phyloP scores from a whole-genome alignment of 2,113 vertebrate genomes.

The Laticauda colubrina region DNA sequence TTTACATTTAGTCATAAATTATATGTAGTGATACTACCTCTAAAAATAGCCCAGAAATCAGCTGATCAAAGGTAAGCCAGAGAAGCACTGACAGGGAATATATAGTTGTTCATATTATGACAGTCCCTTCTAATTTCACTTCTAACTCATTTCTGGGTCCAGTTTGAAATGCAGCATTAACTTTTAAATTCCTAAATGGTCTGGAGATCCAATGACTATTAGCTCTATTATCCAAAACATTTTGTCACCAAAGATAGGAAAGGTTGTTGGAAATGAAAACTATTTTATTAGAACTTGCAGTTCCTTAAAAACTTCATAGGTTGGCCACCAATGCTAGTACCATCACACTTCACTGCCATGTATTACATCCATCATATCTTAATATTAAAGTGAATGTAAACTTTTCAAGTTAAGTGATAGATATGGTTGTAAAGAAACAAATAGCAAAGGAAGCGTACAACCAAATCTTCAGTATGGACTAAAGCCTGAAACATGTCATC shows the following conservation, averaged over 20 bases:
- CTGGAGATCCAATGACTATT: not conserved
- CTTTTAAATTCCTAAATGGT: not conserved
- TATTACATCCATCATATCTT: not conserved
- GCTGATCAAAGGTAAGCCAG: not conserved
- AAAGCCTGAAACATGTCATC: not conserved
- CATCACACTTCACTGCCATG: not conserved
- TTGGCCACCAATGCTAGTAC: not conserved
- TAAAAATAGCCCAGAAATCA: not conserved
- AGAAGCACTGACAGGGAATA: not conserved
- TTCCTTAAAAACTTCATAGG: not conserved
- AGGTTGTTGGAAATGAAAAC: not conserved
- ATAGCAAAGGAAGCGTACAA: not conserved
- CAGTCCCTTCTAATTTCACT: not conserved
- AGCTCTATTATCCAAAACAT: not conserved
- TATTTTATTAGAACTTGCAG: not conserved
- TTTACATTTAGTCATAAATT: not conserved
- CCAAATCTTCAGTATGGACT: not conserved
- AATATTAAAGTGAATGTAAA: not conserved
- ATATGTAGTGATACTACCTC: not conserved
- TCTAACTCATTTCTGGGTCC: not conserved
- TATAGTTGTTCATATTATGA: not conserved
- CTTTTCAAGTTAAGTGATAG: not conserved
- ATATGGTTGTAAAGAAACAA: not conserved
- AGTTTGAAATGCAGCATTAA: not conserved
- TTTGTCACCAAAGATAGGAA: not conserved